Percentiles rank a stretch among this genome's conserved stretches.
phyloP scores from a whole-genome alignment of 2,888 invertebrate genomes.

The Eupelmus urozonus region DNA sequence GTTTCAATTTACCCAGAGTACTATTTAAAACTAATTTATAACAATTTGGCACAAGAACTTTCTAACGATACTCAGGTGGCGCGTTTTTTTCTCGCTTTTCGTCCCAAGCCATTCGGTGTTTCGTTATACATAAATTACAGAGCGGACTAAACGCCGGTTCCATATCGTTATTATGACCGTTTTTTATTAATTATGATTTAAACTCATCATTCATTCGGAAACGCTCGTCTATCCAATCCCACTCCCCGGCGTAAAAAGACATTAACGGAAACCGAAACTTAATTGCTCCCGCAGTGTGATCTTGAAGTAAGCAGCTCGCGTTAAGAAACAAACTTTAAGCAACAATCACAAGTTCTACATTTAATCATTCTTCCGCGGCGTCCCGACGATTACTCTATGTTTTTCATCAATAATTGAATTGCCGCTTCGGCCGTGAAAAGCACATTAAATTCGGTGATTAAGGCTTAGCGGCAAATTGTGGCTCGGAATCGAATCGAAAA shows the following conservation, averaged over 20 bases:
- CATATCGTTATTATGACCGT: conserved; percentile 6
- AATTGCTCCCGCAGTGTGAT: conserved; percentile 6
- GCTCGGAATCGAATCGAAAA: not conserved
- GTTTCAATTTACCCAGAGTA: conserved; percentile 17
- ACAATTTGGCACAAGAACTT: conserved; percentile 11
- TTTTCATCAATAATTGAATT: not conserved
- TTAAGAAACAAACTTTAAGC: not conserved
- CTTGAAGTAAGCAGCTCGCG: not conserved
- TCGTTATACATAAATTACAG: conserved; percentile 27
- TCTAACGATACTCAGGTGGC: conserved; percentile 28
- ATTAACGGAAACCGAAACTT: conserved; percentile 17
- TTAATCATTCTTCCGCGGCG: too few species aligned
- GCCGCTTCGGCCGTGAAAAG: not conserved
- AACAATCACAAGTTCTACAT: not conserved
- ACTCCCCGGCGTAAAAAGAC: not conserved
- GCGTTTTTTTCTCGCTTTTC: not conserved
- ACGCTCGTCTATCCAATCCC: conserved; percentile 1
- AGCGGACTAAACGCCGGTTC: not conserved
- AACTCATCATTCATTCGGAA: conserved; percentile 22
- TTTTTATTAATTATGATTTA: conserved; percentile 25
- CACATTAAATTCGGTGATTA: conserved; percentile 27
- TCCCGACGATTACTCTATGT: too few species aligned
- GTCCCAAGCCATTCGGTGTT: not conserved
- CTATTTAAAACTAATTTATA: conserved; percentile 38
- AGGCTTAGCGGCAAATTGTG: not conserved